Base-by-base conservation (phyloP, 2,797 vertebrate species). In the Micrastur ruficollis region DNA sequence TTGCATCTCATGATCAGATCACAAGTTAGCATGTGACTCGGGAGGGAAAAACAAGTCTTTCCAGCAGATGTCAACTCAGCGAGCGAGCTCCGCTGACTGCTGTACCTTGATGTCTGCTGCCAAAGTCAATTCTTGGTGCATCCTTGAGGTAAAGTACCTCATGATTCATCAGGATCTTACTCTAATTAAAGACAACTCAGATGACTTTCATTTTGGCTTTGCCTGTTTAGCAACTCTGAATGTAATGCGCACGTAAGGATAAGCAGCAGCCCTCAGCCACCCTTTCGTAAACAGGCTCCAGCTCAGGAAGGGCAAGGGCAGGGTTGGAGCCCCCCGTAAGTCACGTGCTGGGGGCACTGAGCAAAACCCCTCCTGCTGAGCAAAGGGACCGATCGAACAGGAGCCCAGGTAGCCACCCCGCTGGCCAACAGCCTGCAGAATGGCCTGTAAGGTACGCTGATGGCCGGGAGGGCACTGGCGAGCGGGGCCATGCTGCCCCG, bases 1-100 rank as follows among this genome's bases (percentile, higher is more conserved):
- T 87, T 90, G 95, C 63, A 95, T 94, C 95, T 94, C 88, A 90
- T 97, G 96, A 97, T 96, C 93, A 71, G 94, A 97, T 96, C 96
- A 97, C 95, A 97, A 96, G 97, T 34, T 86, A 78, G 91, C 97
- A 95, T 95, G 90, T 97, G 96, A 97, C 90, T 86, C 31, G 50
- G 81, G 78, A 95, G 92, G 59, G 55, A 73, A 97, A 97, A 97
- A 96, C 88, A 96, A 97, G 95, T 86, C 81, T 95, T 94, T 72
- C 94, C 96, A 96, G 96, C 94, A 95, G 88, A 96, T 89, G 90
- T 94, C 86, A 81, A 75, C 11, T 61, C 81, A 89, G 85, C 2
- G 2, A 53, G 80, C 9, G 7, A 73, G 62, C 84, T 82, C 67
- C 7, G 10, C 93, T 80, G 89, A 88, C 89, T 87, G 67, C 82